Base-by-base conservation (phyloP, 2,888 invertebrate genomes). In the Mesoligia furuncula region DNA sequence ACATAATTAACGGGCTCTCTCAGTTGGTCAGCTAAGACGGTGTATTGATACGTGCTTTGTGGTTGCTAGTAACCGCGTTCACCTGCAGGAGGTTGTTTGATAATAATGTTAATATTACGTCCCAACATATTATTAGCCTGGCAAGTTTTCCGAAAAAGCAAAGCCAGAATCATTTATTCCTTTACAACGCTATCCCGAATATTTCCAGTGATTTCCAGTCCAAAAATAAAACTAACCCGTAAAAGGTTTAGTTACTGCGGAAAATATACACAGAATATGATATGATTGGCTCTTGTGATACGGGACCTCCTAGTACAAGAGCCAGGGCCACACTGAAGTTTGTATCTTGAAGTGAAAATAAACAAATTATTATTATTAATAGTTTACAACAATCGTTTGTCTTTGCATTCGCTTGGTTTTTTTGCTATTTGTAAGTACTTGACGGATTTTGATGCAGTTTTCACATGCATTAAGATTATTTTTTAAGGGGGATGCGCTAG, bases 1-100 rank as follows among this genome's bases (percentile, higher is more conserved):
- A 94, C 93, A 94, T 93, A 96, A 95, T 96, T 95, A 96, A 90
- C 93, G 88, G 89, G 90, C 91, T 92, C 94, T 92, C 93, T 88
- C 91, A 92, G 92, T 92, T 92, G 93, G 93, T 92, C 93, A 90
- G 92, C 93, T 93, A 93, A 95, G 95, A 93, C 92, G 91, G 77
- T 87, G 89, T 92, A 92, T 91, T 90, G 92, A 92, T 93, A 95
- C 94, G 93, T 93, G 94, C 92, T 92, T 92, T 93, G 92, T 90
- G 90, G 90, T 86, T 85, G 81, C 75, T 68, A 57, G 85, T 51
- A 39, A 59, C 79, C 69, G 65, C 72, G 31, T 48, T 27, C 39
- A 77, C 27, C 11, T 77, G 59, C 59, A 73, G 61, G 51, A 15
- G 17, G 42, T 48, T 11, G 42, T 51, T 45, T 42, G 42, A 48